A percentile compares a stretch with the other conserved stretches of the same genome.
Evolutionary conservation across 1,140 invertebrate genomes (phyloP).

Genomic region (Drosophila sturtevanti): DNA sequence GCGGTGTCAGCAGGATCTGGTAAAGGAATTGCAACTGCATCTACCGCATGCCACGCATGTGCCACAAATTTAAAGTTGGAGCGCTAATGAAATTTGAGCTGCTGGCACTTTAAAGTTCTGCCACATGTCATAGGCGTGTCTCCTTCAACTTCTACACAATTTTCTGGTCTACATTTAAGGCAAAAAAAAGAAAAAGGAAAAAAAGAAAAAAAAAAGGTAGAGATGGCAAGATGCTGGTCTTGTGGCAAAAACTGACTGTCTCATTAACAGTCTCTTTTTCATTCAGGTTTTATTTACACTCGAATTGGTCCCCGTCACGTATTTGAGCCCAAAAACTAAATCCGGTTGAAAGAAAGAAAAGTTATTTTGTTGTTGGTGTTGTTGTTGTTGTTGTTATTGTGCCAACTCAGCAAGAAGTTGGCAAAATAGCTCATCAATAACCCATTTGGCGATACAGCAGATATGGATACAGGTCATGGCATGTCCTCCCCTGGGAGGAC

Average conservation of each 20-base stretch:
- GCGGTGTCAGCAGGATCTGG: constrained; percentile 43
- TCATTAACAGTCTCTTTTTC: constrained; percentile 35
- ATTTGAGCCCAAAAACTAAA: constrained; percentile 44
- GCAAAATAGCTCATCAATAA: constrained; percentile 78
- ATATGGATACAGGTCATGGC: constrained; percentile 8
- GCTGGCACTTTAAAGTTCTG: constrained; percentile 28
- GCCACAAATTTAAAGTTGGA: constrained; percentile 72
- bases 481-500: constrained; percentile 51
- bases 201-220: no score
- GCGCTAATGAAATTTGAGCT: constrained; percentile 70
- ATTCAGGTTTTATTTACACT: constrained; percentile 15
- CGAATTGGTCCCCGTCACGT: constrained; percentile 55
- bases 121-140: constrained; percentile 5
- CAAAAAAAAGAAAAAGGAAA: no score
- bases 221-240: no score
- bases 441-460: constrained; percentile 66
- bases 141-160: background rate
- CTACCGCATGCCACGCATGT: constrained; percentile 55
- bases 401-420: constrained; percentile 54
- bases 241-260: constrained; percentile 26
- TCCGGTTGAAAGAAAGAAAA: constrained; percentile 34
- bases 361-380: constrained; percentile 36
- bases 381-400: constrained; percentile 49
- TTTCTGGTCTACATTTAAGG: constrained; percentile 14
- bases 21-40: constrained; percentile 5